A percentile compares a stretch with the other conserved stretches of the same genome.
Evolutionary conservation across 2,888 invertebrate genomes (phyloP).

Genomic region (Oscheius myriophilus): DNA sequence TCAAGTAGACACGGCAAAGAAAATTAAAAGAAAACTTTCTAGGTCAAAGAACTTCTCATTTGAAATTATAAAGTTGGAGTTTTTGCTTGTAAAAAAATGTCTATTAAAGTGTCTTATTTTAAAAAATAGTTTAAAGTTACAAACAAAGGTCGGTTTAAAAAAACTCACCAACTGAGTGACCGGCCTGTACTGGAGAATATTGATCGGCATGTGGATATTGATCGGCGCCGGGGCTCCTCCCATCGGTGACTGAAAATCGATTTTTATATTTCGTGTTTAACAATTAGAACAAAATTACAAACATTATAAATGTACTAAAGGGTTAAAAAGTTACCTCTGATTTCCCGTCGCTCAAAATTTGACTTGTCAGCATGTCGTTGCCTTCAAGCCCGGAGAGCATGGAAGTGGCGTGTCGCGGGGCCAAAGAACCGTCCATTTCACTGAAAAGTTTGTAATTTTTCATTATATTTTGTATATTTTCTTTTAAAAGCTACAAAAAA

Average conservation of each 20-base stretch:
- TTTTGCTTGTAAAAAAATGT: too few species aligned
- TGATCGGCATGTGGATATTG: constrained; percentile 31
- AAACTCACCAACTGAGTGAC: constrained; percentile 21
- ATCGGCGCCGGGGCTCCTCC: constrained; percentile 28
- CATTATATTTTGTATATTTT: not conserved
- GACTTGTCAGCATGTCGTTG: constrained; percentile 32
- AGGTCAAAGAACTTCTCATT: too few species aligned
- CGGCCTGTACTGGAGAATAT: constrained; percentile 31
- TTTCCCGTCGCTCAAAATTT: constrained; percentile 37
- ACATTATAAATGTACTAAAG: not conserved
- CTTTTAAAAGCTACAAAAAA: not conserved
- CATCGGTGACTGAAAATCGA: constrained; percentile 26
- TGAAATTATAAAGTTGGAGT: too few species aligned
- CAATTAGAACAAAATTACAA: not conserved
- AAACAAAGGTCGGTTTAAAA: not conserved
- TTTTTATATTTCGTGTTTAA: not conserved
- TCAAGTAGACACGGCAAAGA: too few species aligned
- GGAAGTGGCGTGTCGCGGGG: constrained; percentile 27
- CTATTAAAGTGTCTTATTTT: too few species aligned
- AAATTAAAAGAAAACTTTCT: too few species aligned
- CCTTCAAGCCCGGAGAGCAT: constrained; percentile 44
- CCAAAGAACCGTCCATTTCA: constrained; percentile 35
- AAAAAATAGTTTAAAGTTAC: not conserved
- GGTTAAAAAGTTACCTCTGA: constrained; percentile 17
- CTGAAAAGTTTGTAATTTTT: constrained; percentile 15